Conservation (phyloP, 2,888 invertebrate genomes). For the Julus scandinavius region DNA sequence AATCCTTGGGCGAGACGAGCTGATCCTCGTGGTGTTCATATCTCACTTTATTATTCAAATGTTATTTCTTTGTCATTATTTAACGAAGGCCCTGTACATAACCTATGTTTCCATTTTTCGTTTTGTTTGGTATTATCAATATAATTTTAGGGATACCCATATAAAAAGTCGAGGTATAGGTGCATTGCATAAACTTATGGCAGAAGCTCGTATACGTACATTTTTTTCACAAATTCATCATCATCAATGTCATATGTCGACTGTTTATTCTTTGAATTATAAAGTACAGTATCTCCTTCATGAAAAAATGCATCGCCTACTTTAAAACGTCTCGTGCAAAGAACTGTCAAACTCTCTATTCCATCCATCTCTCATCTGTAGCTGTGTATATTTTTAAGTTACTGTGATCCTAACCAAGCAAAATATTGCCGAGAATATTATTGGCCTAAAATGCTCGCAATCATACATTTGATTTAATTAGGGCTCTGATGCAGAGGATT, state of each 20-base stretch:
- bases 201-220: conserved; percentile 11
- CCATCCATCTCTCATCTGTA: not conserved
- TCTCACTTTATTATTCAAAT: no score
- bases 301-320: conserved; percentile 69
- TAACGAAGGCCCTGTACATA: no score
- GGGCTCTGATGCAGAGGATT: not conserved
- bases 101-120: no score
- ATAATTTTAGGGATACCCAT: no score
- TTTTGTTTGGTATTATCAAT: no score
- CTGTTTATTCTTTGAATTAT: not conserved
- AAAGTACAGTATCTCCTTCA: conserved; percentile 65
- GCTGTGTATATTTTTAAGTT: not conserved
- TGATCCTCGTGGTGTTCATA: no score
- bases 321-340: conserved; percentile 37
- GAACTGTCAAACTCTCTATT: not conserved
- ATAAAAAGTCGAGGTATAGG: no score
- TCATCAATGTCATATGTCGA: conserved; percentile 5
- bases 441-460: not conserved
- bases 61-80: no score
- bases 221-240: conserved; percentile 48
- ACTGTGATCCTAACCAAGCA: not conserved
- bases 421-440: not conserved
- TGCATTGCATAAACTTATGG: not conserved
- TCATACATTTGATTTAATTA: not conserved
- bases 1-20: no score